Evolutionary conservation across 1,140 invertebrate genomes (phyloP).

Genomic region (Hypsibius dujardini): DNA sequence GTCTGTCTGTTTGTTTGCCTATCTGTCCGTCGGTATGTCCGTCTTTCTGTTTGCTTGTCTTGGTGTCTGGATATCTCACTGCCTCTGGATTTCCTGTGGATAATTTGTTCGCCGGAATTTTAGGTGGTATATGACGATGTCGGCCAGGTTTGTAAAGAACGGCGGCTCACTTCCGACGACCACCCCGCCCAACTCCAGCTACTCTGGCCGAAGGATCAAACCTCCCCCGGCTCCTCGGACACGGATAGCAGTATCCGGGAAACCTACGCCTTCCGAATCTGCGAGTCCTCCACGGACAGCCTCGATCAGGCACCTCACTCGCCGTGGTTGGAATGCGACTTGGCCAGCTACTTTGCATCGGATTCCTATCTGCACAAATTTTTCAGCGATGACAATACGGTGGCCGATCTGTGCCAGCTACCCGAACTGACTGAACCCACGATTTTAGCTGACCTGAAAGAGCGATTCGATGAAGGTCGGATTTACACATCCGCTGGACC

Average conservation of each 20-base stretch:
- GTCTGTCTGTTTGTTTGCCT: no score
- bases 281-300: not conserved
- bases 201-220: constrained; percentile 58
- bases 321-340: constrained; percentile 60
- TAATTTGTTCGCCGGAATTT: no score
- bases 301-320: constrained; percentile 35
- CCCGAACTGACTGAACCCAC: constrained; percentile 85
- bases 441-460: constrained; percentile 68
- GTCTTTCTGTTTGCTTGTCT: no score
- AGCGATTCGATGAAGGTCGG: constrained; percentile 69
- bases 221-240: constrained; percentile 22
- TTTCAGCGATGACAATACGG: constrained; percentile 54
- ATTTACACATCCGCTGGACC: constrained; percentile 86
- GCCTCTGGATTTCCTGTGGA: no score
- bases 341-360: constrained; percentile 51
- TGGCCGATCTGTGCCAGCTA: constrained; percentile 81
- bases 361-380: constrained; percentile 75
- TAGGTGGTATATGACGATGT: constrained; percentile 13
- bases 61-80: no score
- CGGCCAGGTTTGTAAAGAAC: constrained; percentile 73
- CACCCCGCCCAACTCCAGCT: constrained; percentile 78
- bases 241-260: constrained; percentile 26
- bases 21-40: no score
- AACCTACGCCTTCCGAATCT: constrained; percentile 22
- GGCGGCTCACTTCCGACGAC: constrained; percentile 61